A percentile compares a stretch with the other conserved stretches of the same genome.
Conservation (phyloP, 2,888 invertebrate species). For the Philonicus albiceps region DNA sequence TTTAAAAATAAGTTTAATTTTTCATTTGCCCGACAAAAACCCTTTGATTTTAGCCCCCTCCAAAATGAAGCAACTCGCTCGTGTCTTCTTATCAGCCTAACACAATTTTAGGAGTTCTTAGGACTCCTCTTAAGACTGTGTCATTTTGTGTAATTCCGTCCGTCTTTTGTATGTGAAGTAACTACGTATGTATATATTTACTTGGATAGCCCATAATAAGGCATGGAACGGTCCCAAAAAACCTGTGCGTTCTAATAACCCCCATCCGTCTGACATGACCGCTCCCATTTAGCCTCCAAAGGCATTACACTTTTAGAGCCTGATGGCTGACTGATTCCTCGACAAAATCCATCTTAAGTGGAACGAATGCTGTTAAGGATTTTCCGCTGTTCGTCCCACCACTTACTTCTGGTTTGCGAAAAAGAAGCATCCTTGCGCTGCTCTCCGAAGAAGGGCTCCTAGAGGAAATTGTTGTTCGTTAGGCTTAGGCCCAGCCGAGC, state of each 20-base stretch:
- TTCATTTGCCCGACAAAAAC: not conserved
- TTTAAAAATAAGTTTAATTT: not conserved
- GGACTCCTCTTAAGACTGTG: not conserved
- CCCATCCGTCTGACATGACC: not conserved
- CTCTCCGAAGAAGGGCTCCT: not conserved
- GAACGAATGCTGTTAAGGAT: conserved; percentile 43
- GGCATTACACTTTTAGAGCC: conserved; percentile 27
- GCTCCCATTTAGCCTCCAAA: not conserved
- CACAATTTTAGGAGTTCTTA: conserved; percentile 3
- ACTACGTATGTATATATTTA: not conserved
- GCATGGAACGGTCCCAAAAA: not conserved
- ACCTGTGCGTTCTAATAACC: not conserved
- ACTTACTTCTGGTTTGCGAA: not conserved
- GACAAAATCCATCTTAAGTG: conserved; percentile 46
- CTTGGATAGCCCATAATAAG: not conserved
- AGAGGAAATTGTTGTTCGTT: conserved; percentile 24
- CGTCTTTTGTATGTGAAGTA: not conserved
- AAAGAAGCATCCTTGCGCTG: not conserved
- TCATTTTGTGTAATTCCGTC: not conserved
- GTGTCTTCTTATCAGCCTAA: conserved; percentile 1
- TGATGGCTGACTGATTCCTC: conserved; percentile 38
- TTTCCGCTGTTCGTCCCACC: conserved; percentile 20
- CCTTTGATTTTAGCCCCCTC: not conserved
- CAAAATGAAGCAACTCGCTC: not conserved
- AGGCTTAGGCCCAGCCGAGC: not conserved